Base-by-base conservation (phyloP, 2,113 vertebrate species). In the Pachycephala philippinensis region DNA sequence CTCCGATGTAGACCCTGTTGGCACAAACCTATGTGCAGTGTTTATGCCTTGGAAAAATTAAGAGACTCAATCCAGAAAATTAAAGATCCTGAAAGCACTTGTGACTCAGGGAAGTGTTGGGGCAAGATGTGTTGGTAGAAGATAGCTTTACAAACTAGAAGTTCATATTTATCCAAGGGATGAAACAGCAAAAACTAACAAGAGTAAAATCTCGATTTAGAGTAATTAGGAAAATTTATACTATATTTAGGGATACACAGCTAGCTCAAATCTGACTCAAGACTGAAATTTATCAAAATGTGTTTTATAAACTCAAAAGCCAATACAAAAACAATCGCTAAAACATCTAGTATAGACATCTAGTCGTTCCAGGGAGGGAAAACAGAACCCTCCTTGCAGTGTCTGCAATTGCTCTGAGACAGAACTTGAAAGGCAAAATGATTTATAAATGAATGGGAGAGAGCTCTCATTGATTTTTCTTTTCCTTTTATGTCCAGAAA, bases 371-470 rank as follows among this genome's bases (percentile, higher is more conserved):
- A 37, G 11, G 12, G 39, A 40, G 27, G 15, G 21, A 81, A 88
- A 94, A 87, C 8, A 87, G 50, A 94, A 80, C 14, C 44, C 19
- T 86, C 19, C 33, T 70, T 82, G 85, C 68, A 66, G 64, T 13
- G 52, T 44, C 56, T 90, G 70, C 66, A 95, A 93, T 20, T 52
- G 75, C 61, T 70, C 22, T 8, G 30, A 94, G 52, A 84, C 42
- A 89, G 71, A 94, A 93, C 40, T 59, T 84, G 84, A 93, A 80
- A 87, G 50, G 42, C 47, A 86, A 93, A 88, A 93, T 88, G 19
- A 90, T 96, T 96, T 92, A 77, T 53, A 84, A 94, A 74, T 18
- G 23, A 91, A 57, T 27, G 31, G 39, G 33, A 78, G 64, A 90
- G 45, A 85, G 35, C 37, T 17, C 35, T 68, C 60, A 93, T 64